phyloP scores from a whole-genome alignment of 1,140 invertebrate genomes.

The Neoseiulus cucumeris region DNA sequence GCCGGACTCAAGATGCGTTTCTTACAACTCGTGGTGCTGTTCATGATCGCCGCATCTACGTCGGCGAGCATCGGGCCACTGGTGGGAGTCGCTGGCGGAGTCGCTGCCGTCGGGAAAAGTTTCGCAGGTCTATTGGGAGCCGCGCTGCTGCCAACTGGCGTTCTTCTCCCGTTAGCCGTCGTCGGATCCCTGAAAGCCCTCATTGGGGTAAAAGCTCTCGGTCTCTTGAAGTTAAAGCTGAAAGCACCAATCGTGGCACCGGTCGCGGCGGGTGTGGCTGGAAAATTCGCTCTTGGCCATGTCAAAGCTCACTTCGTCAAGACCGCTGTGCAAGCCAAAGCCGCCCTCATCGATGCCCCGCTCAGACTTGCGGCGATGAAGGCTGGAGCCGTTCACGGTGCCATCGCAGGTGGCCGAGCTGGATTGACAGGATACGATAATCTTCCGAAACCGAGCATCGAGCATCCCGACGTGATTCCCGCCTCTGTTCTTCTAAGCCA shows the following conservation, averaged over 20 bases:
- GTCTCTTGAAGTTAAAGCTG: background rate
- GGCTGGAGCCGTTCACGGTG: background rate
- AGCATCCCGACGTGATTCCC: background rate
- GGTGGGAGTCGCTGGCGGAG: too few species aligned
- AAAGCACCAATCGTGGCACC: background rate
- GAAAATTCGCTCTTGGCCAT: background rate
- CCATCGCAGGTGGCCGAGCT: background rate
- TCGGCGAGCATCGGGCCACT: too few species aligned
- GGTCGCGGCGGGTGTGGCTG: background rate
- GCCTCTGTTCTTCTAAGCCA: background rate
- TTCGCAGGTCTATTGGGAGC: background rate
- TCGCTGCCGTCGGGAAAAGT: too few species aligned
- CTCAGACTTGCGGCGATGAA: background rate
- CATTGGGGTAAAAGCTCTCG: background rate
- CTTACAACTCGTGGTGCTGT: too few species aligned
- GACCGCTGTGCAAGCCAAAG: background rate
- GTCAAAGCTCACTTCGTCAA: background rate
- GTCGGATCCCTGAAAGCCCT: background rate
- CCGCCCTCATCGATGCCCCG: background rate
- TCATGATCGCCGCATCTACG: too few species aligned
- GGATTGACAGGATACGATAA: background rate
- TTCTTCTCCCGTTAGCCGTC: background rate
- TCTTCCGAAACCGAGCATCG: background rate
- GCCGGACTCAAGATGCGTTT: too few species aligned
- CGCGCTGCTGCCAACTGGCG: background rate